Evolutionary conservation across 2,113 vertebrate genomes (phyloP).

Genomic region (Scatophagus argus): DNA sequence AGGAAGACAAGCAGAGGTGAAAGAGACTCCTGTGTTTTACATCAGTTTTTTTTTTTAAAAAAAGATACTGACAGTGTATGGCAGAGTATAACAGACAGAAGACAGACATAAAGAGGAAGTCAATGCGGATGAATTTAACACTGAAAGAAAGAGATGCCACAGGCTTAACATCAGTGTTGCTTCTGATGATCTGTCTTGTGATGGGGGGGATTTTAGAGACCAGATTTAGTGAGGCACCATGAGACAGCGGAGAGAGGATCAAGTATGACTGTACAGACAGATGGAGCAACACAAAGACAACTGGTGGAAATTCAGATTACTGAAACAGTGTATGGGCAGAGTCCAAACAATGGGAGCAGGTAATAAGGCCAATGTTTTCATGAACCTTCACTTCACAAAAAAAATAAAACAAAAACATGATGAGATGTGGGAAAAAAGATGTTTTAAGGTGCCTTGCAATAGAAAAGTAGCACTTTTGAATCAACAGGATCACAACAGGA

Average conservation of each 20-base stretch:
- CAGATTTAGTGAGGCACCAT: neutral
- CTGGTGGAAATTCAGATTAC: neutral
- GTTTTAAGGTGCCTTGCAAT: neutral
- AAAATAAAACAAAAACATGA: neutral
- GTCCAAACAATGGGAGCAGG: neutral
- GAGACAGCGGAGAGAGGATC: neutral
- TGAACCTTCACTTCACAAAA: too few species aligned
- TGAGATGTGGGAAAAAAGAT: neutral
- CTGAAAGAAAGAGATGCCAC: neutral
- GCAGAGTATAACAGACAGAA: slow-evolving; percentile 56
- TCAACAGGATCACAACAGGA: too few species aligned
- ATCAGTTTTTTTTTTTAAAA: slow-evolving; percentile 63
- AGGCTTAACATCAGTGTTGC: slow-evolving; percentile 30
- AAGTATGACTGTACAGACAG: neutral
- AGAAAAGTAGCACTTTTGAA: slow-evolving; percentile 17
- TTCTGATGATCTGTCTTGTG: slow-evolving; percentile 3
- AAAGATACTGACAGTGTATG: neutral
- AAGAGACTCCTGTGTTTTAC: slow-evolving; percentile 69
- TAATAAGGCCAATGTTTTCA: neutral
- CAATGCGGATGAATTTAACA: neutral
- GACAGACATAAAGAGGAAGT: neutral
- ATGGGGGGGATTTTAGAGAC: neutral
- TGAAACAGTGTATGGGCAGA: neutral
- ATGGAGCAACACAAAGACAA: neutral
- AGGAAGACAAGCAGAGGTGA: slow-evolving; percentile 72